Percentiles rank a stretch among this genome's conserved stretches.
phyloP scores from a whole-genome alignment of 1,140 invertebrate genomes.

The Chionoecetes opilio region DNA sequence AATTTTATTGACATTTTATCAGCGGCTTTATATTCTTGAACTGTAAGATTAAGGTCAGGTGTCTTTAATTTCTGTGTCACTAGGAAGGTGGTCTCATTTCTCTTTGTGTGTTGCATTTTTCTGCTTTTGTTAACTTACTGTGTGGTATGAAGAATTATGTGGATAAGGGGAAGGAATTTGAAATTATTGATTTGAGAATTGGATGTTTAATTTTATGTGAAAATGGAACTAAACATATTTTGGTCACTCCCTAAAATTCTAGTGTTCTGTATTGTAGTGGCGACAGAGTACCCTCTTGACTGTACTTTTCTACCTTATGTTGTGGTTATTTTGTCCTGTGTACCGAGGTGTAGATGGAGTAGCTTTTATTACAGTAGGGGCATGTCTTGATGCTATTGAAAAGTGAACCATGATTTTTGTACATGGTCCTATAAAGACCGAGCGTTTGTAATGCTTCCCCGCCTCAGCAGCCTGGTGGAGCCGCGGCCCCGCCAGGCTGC shows the following conservation, averaged over 20 bases:
- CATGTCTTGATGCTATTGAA: conserved; percentile 39
- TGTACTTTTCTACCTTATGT: conserved; percentile 32
- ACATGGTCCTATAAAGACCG: conserved; percentile 58
- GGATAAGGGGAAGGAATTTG: conserved; percentile 69
- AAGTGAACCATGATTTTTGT: conserved; percentile 50
- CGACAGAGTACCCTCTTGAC: conserved; percentile 31
- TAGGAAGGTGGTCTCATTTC: conserved; percentile 74
- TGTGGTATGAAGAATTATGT: conserved; percentile 55
- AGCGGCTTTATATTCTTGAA: conserved; percentile 24
- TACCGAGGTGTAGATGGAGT: conserved; percentile 37
- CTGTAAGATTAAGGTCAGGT: conserved; percentile 69
- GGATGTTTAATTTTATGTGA: conserved; percentile 23
- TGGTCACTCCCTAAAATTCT: not conserved
- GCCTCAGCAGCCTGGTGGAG: conserved; percentile 59
- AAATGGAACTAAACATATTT: not conserved
- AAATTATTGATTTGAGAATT: conserved; percentile 33
- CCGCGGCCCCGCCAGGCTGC: conserved; percentile 70
- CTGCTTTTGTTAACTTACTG: conserved; percentile 78
- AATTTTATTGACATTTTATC: conserved; percentile 27
- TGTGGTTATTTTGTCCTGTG: conserved; percentile 40
- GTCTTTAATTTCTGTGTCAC: conserved; percentile 67
- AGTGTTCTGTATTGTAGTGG: conserved; percentile 38
- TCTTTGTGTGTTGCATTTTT: conserved; percentile 77
- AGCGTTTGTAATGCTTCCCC: conserved; percentile 73
- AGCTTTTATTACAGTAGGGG: conserved; percentile 38